phyloP scores from a whole-genome alignment of 2,888 invertebrate species.

The Mechanitis mazaeus region DNA sequence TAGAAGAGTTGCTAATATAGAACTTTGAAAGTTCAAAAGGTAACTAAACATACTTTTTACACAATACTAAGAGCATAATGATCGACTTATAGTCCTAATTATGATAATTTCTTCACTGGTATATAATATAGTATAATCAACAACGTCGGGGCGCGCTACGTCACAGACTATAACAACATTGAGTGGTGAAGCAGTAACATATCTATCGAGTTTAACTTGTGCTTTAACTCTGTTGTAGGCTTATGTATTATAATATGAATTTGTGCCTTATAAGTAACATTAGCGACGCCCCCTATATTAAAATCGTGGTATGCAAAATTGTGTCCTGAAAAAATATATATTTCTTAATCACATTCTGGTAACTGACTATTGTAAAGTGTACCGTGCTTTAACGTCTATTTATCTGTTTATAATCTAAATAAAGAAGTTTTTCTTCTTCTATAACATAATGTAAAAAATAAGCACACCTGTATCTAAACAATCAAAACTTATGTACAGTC shows the following conservation, averaged over 20 bases:
- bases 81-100: constrained; percentile 70
- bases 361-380: constrained; percentile 68
- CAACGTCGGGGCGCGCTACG: constrained; percentile 43
- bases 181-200: constrained; percentile 15
- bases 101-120: constrained; percentile 61
- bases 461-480: constrained; percentile 63
- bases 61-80: constrained; percentile 57
- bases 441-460: constrained; percentile 49
- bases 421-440: constrained; percentile 35
- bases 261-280: constrained; percentile 23
- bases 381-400: constrained; percentile 53
- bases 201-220: constrained; percentile 15
- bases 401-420: constrained; percentile 34
- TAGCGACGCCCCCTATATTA: constrained; percentile 28
- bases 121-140: constrained; percentile 52
- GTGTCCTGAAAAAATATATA: constrained; percentile 65
- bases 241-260: constrained; percentile 23
- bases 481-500: constrained; percentile 73
- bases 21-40: constrained; percentile 73
- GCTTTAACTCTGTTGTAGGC: constrained; percentile 31
- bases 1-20: constrained; percentile 56
- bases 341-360: constrained; percentile 65
- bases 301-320: constrained; percentile 41
- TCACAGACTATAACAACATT: constrained; percentile 15
- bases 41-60: constrained; percentile 68